Evolutionary conservation across 53 echinoderm and acorn worm genomes (phyloP).

Genomic region (Mesocentrotus franciscanus): DNA sequence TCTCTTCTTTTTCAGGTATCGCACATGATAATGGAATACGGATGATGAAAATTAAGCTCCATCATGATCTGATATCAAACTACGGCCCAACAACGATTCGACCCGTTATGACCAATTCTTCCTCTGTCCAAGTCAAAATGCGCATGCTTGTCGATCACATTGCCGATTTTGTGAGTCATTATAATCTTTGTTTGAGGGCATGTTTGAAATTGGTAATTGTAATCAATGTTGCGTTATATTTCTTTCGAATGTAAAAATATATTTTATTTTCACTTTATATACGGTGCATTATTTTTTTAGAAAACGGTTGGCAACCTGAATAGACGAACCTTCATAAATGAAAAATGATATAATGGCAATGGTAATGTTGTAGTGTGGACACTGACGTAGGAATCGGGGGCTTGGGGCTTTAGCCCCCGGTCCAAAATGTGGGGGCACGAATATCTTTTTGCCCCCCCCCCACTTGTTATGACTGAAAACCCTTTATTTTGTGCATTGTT

Average conservation of each 20-base stretch:
- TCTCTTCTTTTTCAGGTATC: not conserved
- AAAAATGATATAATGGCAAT: not conserved
- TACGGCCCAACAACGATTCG: conserved; percentile 21
- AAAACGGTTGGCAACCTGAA: too few species aligned
- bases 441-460: too few species aligned
- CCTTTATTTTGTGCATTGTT: too few species aligned
- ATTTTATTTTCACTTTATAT: too few species aligned
- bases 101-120: not conserved
- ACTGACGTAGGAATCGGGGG: too few species aligned
- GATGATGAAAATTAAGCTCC: conserved; percentile 25
- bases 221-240: not conserved
- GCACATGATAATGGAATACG: not conserved
- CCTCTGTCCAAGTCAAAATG: not conserved
- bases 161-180: conserved; percentile 20
- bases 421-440: too few species aligned
- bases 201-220: not conserved
- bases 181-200: not conserved
- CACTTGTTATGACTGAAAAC: too few species aligned
- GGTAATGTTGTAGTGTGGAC: too few species aligned
- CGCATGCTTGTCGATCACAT: conserved; percentile 46
- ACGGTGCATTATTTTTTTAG: too few species aligned
- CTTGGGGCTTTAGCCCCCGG: too few species aligned
- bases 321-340: too few species aligned
- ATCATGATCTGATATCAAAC: conserved; percentile 6
- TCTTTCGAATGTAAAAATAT: not conserved